Base-by-base conservation (phyloP, 2,113 vertebrate genomes). In the Polypterus senegalus region DNA sequence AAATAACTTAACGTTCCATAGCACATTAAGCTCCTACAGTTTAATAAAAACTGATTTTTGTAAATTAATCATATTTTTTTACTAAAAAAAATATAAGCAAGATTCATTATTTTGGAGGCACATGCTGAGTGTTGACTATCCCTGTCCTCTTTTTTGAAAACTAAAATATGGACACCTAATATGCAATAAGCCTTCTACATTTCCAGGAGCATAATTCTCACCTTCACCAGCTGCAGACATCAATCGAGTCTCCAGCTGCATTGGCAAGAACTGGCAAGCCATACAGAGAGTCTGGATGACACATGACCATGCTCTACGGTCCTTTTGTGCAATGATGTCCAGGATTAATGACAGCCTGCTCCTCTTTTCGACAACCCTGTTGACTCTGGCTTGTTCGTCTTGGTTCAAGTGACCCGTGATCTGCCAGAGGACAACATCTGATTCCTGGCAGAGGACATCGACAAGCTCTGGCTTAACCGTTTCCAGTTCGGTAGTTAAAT, bases 271-370 rank as follows among this genome's bases (percentile, higher is more conserved):
- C 4, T 83, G 76, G 1, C 79, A 79, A 3, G 83, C 67, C 63
- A 89, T 72, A 65, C 88, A 93, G 59, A 92, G 6, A 0, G 63
- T 69, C 27, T 83, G 63, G 0, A 87, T 73, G 67, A 97, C 92
- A 0, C n/a, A 48, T 2, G 71, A 4, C 78, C 89, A 93, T 2
- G 66, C 68, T 46, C 55, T 58, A 1, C 3, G 8, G 0, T 66
- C 71, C 3, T 79, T 74, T 3, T 4, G 1, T 1, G 48, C 62
- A 63, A 91, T 79, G 63, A 74, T 65, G 2, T 66, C 65, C 11
- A 97, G 78, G 46, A 90, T 67, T 3, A 4, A 3, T 0, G 51
- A 63, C 48, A 61, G 48, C 6, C 66, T 63, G 1, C 76, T 63
- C 1, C 9, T 66, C 48, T 7, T 60, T 9, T 67, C n/a, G 0